phyloP scores from a whole-genome alignment of 2,888 invertebrate species.

The Drosophila phalerata region DNA sequence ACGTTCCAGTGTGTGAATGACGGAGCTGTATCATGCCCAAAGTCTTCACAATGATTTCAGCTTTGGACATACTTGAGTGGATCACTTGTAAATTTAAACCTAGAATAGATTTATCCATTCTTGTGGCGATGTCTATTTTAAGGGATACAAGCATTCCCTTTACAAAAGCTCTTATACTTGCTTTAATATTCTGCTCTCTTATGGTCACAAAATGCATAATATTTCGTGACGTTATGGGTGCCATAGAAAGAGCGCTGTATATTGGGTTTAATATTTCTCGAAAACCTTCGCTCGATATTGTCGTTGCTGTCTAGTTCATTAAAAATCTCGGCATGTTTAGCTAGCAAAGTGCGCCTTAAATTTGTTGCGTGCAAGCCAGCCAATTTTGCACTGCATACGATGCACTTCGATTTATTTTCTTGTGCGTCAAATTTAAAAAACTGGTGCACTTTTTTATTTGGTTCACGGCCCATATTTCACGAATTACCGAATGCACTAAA shows the following conservation, averaged over 20 bases:
- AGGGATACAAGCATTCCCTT: too few relatives aligned
- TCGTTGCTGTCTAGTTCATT: slow-evolving; percentile 19
- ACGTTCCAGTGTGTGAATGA: slow-evolving; percentile 12
- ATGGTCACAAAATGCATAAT: slow-evolving; percentile 21
- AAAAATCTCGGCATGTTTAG: slow-evolving; percentile 21
- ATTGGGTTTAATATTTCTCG: too few relatives aligned
- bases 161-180: too few relatives aligned
- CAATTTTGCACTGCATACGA: too few relatives aligned
- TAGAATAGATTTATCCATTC: too few relatives aligned
- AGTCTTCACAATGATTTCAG: slow-evolving; percentile 16
- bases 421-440: too few relatives aligned
- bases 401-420: too few relatives aligned
- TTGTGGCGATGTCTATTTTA: too few relatives aligned
- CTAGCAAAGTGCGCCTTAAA: slow-evolving; percentile 1
- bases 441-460: too few relatives aligned
- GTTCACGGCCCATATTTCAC: too few relatives aligned
- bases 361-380: neutral
- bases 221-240: slow-evolving; percentile 31
- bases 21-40: slow-evolving; percentile 18
- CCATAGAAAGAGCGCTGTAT: too few relatives aligned
- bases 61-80: neutral
- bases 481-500: too few relatives aligned
- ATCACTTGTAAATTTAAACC: neutral
- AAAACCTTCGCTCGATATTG: neutral
- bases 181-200: slow-evolving; percentile 22